These are phyloP conservation scores for Conomelus anceps DNA, from an alignment of 2,888 invertebrate species.

Conservation along the genomic window DNA sequence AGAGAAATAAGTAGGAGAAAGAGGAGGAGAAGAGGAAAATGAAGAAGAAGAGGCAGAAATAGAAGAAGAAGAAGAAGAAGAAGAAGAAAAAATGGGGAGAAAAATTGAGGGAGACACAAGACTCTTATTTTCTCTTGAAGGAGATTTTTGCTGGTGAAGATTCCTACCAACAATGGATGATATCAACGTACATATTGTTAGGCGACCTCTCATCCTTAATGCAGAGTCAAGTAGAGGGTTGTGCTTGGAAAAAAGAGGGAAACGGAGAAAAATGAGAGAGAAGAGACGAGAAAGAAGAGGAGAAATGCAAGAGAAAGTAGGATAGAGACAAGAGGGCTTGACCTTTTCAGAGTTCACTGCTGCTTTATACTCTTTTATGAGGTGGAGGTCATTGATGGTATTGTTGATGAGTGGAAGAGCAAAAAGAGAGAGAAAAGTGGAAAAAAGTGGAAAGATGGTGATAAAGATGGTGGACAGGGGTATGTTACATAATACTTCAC, in stretches of 20 bases:
- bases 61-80: neutral
- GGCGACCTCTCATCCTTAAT: neutral
- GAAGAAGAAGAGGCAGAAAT: neutral
- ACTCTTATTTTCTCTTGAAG: neutral
- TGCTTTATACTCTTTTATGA: too few species aligned
- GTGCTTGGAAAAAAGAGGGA: neutral
- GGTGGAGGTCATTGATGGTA: too few species aligned
- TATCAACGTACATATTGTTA: neutral
- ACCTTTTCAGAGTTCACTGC: too few species aligned
- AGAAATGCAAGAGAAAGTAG: too few species aligned
- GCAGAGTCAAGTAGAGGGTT: neutral
- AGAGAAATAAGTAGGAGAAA: too few species aligned
- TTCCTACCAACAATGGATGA: neutral
- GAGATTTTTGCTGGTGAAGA: neutral
- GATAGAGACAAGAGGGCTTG: too few species aligned
- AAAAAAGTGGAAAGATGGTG: too few species aligned
- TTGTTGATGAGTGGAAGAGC: too few species aligned
- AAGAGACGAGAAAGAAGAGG: neutral
- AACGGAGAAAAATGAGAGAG: neutral
- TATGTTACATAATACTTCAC: too few species aligned
- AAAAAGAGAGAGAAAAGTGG: too few species aligned
- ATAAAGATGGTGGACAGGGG: too few species aligned
- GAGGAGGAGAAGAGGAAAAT: neutral
- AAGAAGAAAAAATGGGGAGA: neutral
- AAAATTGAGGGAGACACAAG: neutral